Percentiles rank a stretch among this genome's conserved stretches.
These are phyloP conservation scores for Australoheros facetus DNA, from an alignment of 2,797 vertebrate species.

Conservation along the genomic window DNA sequence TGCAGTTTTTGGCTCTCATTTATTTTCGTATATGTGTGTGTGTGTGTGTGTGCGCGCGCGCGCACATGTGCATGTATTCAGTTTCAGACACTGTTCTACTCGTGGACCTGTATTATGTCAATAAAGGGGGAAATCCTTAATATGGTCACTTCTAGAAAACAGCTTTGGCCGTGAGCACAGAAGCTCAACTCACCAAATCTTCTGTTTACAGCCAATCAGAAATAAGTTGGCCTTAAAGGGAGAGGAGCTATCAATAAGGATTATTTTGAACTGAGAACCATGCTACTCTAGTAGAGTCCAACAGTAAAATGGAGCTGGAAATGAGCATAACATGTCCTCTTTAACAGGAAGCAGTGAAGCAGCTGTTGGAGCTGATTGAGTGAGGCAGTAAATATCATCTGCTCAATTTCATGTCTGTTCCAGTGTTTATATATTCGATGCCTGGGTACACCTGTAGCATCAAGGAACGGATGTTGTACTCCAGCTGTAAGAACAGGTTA, in stretches of 20 bases:
- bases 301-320: background rate
- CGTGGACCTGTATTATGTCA: no score
- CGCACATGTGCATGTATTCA: no score
- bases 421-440: constrained; percentile 99
- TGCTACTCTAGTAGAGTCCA: background rate
- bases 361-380: background rate
- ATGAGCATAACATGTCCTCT: background rate
- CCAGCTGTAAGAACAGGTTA: constrained; percentile 97
- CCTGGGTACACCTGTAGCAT: constrained; percentile 98
- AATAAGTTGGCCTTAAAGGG: background rate
- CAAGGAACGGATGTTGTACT: constrained; percentile 98
- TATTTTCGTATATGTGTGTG: no score
- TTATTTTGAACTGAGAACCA: background rate
- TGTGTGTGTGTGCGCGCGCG: no score
- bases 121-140: background rate
- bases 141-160: background rate
- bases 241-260: background rate
- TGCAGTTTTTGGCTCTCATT: no score
- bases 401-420: constrained; percentile 20
- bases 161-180: background rate
- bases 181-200: background rate
- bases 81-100: no score
- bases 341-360: background rate
- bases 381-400: background rate
- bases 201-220: background rate